A percentile compares a stretch with the other conserved stretches of the same genome.
Evolutionary conservation across 1,140 invertebrate genomes (phyloP).

Genomic region (Uloborus diversus): DNA sequence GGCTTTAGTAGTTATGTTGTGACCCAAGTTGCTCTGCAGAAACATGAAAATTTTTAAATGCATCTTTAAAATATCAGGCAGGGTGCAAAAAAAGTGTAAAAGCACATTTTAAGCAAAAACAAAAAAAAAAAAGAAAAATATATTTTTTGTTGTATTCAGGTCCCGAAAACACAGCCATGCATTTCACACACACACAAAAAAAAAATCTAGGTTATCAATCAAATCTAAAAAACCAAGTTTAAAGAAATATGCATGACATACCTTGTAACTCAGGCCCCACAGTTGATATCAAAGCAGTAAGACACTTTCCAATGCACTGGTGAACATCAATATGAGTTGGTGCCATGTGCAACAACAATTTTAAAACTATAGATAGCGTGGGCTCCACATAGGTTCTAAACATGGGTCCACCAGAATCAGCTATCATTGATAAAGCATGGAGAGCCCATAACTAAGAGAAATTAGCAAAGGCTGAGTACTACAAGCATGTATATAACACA

Average conservation of each 20-base stretch:
- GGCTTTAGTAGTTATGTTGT: too few relatives aligned
- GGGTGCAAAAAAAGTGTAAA: too few relatives aligned
- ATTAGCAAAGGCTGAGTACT: slow-evolving; percentile 18
- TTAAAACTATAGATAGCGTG: slow-evolving; percentile 86
- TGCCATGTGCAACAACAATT: slow-evolving; percentile 87
- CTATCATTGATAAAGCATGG: slow-evolving; percentile 93
- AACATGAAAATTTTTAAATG: too few relatives aligned
- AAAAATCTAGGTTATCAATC: neutral
- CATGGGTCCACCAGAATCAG: slow-evolving; percentile 98
- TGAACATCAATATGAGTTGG: slow-evolving; percentile 92
- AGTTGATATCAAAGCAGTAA: slow-evolving; percentile 94
- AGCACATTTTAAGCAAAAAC: too few relatives aligned
- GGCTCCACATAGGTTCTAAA: slow-evolving; percentile 97
- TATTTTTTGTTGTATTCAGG: neutral
- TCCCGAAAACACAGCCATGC: neutral
- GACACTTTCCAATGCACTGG: slow-evolving; percentile 91
- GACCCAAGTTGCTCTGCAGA: too few relatives aligned
- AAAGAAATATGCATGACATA: too few relatives aligned
- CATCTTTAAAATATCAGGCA: too few relatives aligned
- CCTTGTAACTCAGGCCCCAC: slow-evolving; percentile 96
- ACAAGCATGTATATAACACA: too few relatives aligned
- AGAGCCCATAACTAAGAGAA: slow-evolving; percentile 94
- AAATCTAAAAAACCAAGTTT: too few relatives aligned
- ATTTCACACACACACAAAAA: too few relatives aligned
- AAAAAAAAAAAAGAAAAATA: neutral